Conservation (phyloP, 2,797 vertebrate species). For the Pampus argenteus region DNA sequence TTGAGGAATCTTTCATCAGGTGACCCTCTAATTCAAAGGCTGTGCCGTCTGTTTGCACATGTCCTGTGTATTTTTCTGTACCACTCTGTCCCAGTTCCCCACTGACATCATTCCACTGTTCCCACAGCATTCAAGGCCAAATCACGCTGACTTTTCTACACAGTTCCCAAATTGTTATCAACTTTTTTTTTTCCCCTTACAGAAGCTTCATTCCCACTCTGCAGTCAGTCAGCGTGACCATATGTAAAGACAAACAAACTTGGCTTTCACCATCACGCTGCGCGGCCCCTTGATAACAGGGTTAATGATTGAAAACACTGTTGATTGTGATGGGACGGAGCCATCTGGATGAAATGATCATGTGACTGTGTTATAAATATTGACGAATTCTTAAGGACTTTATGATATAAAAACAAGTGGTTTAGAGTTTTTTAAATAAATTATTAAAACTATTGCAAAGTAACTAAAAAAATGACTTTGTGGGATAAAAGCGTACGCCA, state of each 20-base stretch:
- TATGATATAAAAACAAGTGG: not conserved
- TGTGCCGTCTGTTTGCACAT: constrained; percentile 14
- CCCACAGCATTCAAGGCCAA: constrained; percentile 51
- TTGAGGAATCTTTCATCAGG: constrained; percentile 20
- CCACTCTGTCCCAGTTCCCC: constrained; percentile 44
- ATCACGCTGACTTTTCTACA: constrained; percentile 5
- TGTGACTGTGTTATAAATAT: constrained; percentile 16
- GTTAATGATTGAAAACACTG: constrained; percentile 66
- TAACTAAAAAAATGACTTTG: not conserved
- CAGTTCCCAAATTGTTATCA: constrained; percentile 44
- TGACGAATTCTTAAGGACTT: constrained; percentile 11
- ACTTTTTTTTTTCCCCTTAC: constrained; percentile 16
- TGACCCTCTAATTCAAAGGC: constrained; percentile 26
- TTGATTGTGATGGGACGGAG: constrained; percentile 54
- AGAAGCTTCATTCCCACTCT: constrained; percentile 59
- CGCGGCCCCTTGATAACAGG: constrained; percentile 52
- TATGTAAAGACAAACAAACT: constrained; percentile 31
- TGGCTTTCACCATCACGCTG: constrained; percentile 4
- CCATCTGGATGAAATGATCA: constrained; percentile 64
- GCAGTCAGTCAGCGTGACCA: constrained; percentile 9
- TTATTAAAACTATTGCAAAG: not conserved
- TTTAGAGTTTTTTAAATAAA: not conserved
- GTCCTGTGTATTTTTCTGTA: not conserved
- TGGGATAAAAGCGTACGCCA: not conserved
- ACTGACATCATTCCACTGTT: constrained; percentile 39